Conservation (phyloP, 2,888 invertebrate genomes). For the Papilio elwesi region DNA sequence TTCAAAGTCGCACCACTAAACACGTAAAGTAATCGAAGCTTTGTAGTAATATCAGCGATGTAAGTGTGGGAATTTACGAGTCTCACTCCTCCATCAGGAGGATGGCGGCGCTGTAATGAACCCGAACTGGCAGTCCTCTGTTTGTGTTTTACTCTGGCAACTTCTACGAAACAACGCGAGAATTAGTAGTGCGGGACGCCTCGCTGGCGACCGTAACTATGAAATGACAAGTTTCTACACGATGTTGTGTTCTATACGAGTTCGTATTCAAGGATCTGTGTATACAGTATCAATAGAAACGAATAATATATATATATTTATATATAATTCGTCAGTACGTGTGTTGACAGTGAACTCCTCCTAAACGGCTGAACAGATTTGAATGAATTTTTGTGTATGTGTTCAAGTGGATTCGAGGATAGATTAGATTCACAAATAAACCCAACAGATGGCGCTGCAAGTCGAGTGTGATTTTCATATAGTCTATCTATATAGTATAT, state of each 20-base stretch:
- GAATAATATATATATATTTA: not conserved
- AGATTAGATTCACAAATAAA: no score
- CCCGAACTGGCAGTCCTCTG: not conserved
- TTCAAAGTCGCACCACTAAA: no score
- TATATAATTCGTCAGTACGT: no score
- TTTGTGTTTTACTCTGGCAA: slow-evolving; percentile 24
- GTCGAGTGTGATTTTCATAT: no score
- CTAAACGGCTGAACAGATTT: no score
- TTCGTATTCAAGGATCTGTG: not conserved
- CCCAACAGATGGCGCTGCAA: no score
- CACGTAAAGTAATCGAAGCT: not conserved
- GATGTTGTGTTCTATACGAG: no score
- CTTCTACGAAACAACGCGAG: slow-evolving; percentile 9
- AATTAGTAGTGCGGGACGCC: slow-evolving; percentile 4
- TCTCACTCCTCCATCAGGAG: no score
- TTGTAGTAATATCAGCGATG: not conserved
- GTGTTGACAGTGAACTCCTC: no score
- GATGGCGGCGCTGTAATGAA: slow-evolving; percentile 10
- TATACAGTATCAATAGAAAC: not conserved
- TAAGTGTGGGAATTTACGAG: not conserved
- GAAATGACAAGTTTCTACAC: not conserved
- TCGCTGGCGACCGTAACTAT: not conserved
- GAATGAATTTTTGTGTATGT: no score
- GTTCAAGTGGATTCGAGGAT: no score
- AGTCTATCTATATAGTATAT: no score